Evolutionary conservation across 2,888 invertebrate species (phyloP).

Genomic region (Gnatocerus cornutus): DNA sequence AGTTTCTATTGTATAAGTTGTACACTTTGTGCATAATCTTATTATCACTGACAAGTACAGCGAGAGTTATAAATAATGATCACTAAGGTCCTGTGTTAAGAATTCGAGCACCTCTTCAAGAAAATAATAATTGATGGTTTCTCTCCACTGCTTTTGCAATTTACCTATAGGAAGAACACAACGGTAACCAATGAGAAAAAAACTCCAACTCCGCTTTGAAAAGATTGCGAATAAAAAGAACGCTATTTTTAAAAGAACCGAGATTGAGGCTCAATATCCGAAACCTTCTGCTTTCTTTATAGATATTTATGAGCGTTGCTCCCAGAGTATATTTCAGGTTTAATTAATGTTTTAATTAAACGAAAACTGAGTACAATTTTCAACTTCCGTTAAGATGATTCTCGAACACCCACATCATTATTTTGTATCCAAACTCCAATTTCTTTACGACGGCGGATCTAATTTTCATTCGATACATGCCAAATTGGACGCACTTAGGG

Average conservation of each 20-base stretch:
- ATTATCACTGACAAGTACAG: constrained; percentile 36
- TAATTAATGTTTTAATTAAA: neutral
- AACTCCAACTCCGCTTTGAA: neutral
- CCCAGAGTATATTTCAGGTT: neutral
- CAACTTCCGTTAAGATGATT: neutral
- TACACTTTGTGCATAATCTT: constrained; percentile 36
- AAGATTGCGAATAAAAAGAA: constrained; percentile 2
- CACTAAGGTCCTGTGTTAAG: neutral
- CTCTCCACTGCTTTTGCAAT: neutral
- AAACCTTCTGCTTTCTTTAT: neutral
- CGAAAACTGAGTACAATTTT: neutral
- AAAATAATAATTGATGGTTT: constrained; percentile 12
- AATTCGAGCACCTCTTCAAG: constrained; percentile 1
- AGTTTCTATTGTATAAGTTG: constrained; percentile 37
- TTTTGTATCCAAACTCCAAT: neutral
- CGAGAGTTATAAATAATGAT: constrained; percentile 31
- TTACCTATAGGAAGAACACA: neutral
- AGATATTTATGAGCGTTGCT: neutral
- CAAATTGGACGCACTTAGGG: constrained; percentile 20
- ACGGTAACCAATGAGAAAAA: neutral
- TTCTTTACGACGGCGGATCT: neutral
- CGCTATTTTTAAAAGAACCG: too few relatives aligned
- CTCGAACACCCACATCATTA: neutral
- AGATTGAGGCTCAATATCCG: constrained; percentile 2
- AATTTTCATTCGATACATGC: neutral